Base-by-base conservation (phyloP, 1,140 invertebrate species). In the Himalopsyche phryganea region DNA sequence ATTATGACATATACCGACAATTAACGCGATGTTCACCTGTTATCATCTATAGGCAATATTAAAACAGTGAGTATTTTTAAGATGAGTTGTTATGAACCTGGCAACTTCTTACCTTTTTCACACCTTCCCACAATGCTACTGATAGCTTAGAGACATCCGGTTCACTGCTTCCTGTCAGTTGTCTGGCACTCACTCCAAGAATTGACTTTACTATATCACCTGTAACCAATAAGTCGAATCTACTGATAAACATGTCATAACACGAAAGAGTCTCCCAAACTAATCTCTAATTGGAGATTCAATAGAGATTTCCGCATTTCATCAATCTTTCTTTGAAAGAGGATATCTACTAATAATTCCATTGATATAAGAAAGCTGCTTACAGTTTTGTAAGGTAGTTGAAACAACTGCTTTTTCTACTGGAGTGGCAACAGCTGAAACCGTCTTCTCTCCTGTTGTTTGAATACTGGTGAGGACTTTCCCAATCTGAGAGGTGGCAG, bases 331-430 rank as follows among this genome's bases (percentile, higher is more conserved):
- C n/a, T n/a, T n/a, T n/a, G n/a, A n/a, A n/a, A n/a, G n/a, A n/a
- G n/a, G n/a, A n/a, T n/a, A n/a, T n/a, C n/a, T n/a, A n/a, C n/a
- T n/a, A n/a, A n/a, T n/a, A n/a, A n/a, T n/a, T n/a, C n/a, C n/a
- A n/a, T n/a, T n/a, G n/a, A n/a, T n/a, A n/a, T n/a, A n/a, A 28
- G 23, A 28, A 5, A 40, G 38, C 15, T 40, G n/a, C 54, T 48
- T 18, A 59, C 58, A 60, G 14, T 60, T 60, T 33, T 60, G 54
- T 4, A 60, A 35, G 17, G 58, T 50, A 2, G 23, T 28, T 6
- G 51, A 18, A 11, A 60, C 52, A 1, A 60, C 47, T 7, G 17
- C 41, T 38, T 60, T 54, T 18, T 50, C 58, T 5, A 60, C 52
- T 11, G 58, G 58, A 19, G 45, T 54, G 3, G 45, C 51, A 14